Percentiles rank a stretch among this genome's conserved stretches.
phyloP scores from a whole-genome alignment of 1,140 invertebrate genomes.

The Ooceraea biroi region DNA sequence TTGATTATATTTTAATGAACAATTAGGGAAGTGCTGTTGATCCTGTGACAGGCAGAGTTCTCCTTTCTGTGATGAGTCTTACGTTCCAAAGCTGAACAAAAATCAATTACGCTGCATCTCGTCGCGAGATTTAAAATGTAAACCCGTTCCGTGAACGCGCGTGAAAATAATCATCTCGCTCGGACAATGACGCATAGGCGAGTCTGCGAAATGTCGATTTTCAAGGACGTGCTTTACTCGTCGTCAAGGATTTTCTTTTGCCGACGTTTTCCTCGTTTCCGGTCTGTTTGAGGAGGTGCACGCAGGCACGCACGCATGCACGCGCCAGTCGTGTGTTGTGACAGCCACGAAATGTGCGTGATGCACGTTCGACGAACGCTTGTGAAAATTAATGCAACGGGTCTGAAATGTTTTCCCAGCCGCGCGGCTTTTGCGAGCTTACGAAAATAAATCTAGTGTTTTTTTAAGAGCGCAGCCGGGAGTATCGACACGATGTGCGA shows the following conservation, averaged over 20 bases:
- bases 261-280: conserved; percentile 14
- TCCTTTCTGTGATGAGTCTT: too few species aligned
- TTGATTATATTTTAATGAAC: neutral
- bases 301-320: too few species aligned
- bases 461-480: conserved; percentile 17
- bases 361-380: conserved; percentile 9
- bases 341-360: neutral
- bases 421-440: neutral
- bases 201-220: too few species aligned
- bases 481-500: conserved; percentile 20
- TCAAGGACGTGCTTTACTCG: too few species aligned
- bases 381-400: conserved; percentile 27
- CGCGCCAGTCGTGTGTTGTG: neutral
- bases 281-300: too few species aligned
- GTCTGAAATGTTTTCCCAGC: conserved; percentile 24
- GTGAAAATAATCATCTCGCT: too few species aligned
- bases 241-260: neutral
- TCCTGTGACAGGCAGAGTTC: neutral
- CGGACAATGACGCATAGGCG: too few species aligned
- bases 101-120: too few species aligned
- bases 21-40: neutral
- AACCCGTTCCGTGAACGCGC: too few species aligned
- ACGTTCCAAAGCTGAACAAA: too few species aligned
- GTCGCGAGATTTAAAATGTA: too few species aligned
- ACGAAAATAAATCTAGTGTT: conserved; percentile 52